phyloP scores from a whole-genome alignment of 2,888 invertebrate genomes.

The Biston betularia region DNA sequence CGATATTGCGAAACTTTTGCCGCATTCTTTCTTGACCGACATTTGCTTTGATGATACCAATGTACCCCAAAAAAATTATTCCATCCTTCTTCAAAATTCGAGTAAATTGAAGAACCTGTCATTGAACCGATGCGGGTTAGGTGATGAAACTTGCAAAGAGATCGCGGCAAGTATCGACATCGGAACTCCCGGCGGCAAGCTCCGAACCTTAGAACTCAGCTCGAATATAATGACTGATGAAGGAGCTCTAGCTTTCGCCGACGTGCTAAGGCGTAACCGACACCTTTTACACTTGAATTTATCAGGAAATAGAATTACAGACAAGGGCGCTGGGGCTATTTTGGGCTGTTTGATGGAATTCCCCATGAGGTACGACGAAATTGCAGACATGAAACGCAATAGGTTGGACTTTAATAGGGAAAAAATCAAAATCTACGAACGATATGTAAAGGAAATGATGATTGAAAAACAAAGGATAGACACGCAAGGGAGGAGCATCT shows the following conservation, averaged over 20 bases:
- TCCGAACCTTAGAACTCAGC: conserved; percentile 58
- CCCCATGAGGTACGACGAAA: conserved; percentile 52
- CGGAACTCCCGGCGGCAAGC: conserved; percentile 46
- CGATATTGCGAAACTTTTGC: conserved; percentile 59
- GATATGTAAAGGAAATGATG: conserved; percentile 46
- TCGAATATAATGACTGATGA: conserved; percentile 61
- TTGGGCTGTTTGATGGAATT: conserved; percentile 57
- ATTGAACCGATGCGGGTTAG: conserved; percentile 60
- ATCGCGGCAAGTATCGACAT: conserved; percentile 52
- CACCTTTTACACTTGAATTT: conserved; percentile 62
- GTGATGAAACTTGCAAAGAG: conserved; percentile 52
- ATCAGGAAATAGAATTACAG: conserved; percentile 61
- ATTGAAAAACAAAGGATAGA: not conserved
- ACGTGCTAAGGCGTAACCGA: conserved; percentile 61
- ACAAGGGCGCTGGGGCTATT: conserved; percentile 56
- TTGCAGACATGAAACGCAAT: conserved; percentile 39
- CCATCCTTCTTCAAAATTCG: conserved; percentile 53
- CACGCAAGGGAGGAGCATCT: not conserved
- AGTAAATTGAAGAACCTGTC: conserved; percentile 61
- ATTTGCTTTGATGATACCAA: conserved; percentile 61
- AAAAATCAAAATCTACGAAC: conserved; percentile 45
- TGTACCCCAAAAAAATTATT: conserved; percentile 58
- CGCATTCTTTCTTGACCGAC: conserved; percentile 63
- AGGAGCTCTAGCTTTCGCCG: conserved; percentile 56
- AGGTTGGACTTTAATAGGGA: conserved; percentile 45